A percentile compares a stretch with the other conserved stretches of the same genome.
Evolutionary conservation across 2,113 vertebrate genomes (phyloP).

Genomic region (Numida meleagris): DNA sequence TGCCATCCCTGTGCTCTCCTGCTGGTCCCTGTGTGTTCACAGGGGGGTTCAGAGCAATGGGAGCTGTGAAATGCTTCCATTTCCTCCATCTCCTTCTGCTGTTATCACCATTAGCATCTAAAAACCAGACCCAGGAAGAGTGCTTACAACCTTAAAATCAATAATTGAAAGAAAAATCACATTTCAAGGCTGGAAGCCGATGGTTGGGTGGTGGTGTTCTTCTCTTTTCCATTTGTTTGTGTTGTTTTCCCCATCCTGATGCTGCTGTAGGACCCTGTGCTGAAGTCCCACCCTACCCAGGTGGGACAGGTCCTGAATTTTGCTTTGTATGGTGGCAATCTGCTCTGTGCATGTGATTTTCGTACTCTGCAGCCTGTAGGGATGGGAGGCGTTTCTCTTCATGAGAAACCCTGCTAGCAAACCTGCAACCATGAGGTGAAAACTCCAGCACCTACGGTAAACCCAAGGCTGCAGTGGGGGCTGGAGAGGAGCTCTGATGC

Average conservation of each 20-base stretch:
- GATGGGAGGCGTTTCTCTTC: neutral
- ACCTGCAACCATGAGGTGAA: fast-evolving
- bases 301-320: neutral
- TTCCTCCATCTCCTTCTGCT: slow-evolving; percentile 13
- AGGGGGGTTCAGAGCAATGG: neutral
- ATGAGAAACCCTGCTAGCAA: neutral
- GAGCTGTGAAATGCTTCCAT: slow-evolving; percentile 18
- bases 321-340: neutral
- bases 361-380: neutral
- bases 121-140: slow-evolving; percentile 1
- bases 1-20: neutral
- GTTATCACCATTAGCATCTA: neutral
- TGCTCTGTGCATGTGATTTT: fast-evolving
- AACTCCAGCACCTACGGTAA: too few species aligned
- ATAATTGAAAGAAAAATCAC: neutral
- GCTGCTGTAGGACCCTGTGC: too few species aligned
- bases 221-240: too few species aligned
- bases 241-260: neutral
- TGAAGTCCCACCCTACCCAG: neutral
- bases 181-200: slow-evolving; percentile 9
- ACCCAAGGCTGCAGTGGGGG: fast-evolving
- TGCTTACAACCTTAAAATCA: slow-evolving; percentile 11
- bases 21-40: neutral
- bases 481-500: too few species aligned
- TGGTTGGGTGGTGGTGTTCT: neutral